Base-by-base conservation (phyloP, 2,888 invertebrate species). In the Neoascia interrupta region DNA sequence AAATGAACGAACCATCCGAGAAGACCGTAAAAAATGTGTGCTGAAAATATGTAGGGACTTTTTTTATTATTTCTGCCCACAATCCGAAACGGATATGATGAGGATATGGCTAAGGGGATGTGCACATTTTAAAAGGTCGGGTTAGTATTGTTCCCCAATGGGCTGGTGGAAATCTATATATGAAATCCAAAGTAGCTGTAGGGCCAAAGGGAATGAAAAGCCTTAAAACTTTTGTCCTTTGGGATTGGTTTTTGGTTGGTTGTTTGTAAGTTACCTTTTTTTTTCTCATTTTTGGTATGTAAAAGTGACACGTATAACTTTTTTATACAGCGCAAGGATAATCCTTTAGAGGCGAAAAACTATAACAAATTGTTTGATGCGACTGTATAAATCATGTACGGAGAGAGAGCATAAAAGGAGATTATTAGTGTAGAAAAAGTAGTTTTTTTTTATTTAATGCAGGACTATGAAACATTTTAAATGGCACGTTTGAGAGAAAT, bases 41-140 rank as follows among this genome's bases (percentile, higher is more conserved):
- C 5, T 28, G n/a, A n/a, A 45, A 68, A 61, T 53, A 23, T 49
- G 43, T 41, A 16, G 11, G 5, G 1, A 47, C 34, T 13, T 43
- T 5, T 3, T 3, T n/a, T 23, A 11, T 18, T 13, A 36, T 6
- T 63, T 19, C 8, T 23, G 15, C 6, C 15, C 16, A 54, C 54
- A 72, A 72, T 56, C 54, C 63, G 43, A 54, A 49, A 34, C 64
- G 63, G 64, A 72, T 47, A 70, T 45, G 45, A 36, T 26, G 23
- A 23, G 53, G 47, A 72, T 60, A 49, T 49, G 49, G 61, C 49
- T 28, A 19, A 26, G n/a, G 13, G 36, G 34, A 56, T 72, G 54
- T 56, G 31, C 26, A 34, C 41, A 56, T 72, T 28, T 41, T 19
- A 41, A 70, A 72, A 72, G 63, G 63, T 56, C 56, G 56, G 54